Base-by-base conservation (phyloP, 2,888 invertebrate species). In the Euphydryas editha region DNA sequence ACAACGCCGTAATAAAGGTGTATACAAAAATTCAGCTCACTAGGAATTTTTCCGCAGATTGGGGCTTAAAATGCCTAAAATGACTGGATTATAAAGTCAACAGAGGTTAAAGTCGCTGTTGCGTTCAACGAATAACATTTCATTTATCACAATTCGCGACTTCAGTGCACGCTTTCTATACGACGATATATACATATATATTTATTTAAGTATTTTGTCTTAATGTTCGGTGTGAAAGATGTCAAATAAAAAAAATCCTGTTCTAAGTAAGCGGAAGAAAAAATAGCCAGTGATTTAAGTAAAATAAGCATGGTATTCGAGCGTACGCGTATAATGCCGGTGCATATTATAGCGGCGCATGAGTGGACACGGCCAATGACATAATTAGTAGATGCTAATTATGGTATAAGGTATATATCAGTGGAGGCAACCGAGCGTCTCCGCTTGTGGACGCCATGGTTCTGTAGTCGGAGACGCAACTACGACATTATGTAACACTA, bases 331-430 rank as follows among this genome's bases (percentile, higher is more conserved):
- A n/a, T 24, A 15, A 24, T 10, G 36, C 7, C 30, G n/a, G 30
- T 30, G 17, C 54, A 24, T 39, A 42, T 39, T 57, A 57, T 42
- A 21, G 36, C 15, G 42, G 63, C 65, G 70, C 70, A 69, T 69
- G 72, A 69, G 70, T 73, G 73, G 72, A 71, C 67, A 67, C 65
- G 67, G 67, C 69, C 65, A 62, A 75, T 75, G 74, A 76, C 76
- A 75, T 78, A 77, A 78, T 78, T 77, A 79, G 76, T 68, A 62
- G 72, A 55, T 65, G 59, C 69, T 76, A 72, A 76, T 76, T 74
- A 75, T 65, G 63, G 46, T 21, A 58, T 65, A 62, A 59, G 69
- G 60, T 44, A 49, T 66, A 63, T 69, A 76, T 76, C 75, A 73
- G 59, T 24, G 56, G 63, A 68, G 51, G 68, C 73, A 77, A 61